Conservation (phyloP, 2,888 invertebrate genomes). For the Eristalis intricaria region DNA sequence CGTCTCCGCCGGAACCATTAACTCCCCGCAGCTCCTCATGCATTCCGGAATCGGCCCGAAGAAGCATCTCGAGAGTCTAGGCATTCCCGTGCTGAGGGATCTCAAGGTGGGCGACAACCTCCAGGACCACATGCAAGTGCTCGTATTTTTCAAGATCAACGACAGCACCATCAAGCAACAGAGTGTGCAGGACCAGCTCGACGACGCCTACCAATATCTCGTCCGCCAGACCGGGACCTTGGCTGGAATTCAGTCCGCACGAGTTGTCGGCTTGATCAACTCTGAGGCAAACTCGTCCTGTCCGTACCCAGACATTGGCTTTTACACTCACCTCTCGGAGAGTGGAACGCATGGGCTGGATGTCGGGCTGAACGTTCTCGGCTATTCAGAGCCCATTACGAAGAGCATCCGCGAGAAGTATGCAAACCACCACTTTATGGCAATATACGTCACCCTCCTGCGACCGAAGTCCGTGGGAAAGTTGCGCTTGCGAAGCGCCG, state of each 20-base stretch:
- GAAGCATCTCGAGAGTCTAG: conserved; percentile 68
- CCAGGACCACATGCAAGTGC: conserved; percentile 89
- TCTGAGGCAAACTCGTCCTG: conserved; percentile 76
- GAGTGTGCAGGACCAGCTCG: conserved; percentile 32
- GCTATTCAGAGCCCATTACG: conserved; percentile 71
- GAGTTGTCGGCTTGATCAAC: conserved; percentile 82
- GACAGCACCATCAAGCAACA: conserved; percentile 34
- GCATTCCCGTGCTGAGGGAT: conserved; percentile 73
- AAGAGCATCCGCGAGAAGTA: conserved; percentile 64
- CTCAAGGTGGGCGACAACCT: conserved; percentile 87
- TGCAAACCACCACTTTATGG: conserved; percentile 72
- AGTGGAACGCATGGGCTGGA: conserved; percentile 68
- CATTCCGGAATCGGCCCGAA: conserved; percentile 75
- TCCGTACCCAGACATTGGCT: conserved; percentile 70
- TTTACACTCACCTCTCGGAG: conserved; percentile 68
- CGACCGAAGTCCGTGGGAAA: conserved; percentile 81
- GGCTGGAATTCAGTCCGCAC: conserved; percentile 77
- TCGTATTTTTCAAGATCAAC: conserved; percentile 79
- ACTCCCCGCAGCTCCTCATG: conserved; percentile 75
- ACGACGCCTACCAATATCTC: conserved; percentile 79
- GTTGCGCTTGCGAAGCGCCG: conserved; percentile 81
- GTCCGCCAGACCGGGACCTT: conserved; percentile 73
- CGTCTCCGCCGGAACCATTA: conserved; percentile 76
- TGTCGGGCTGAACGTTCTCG: conserved; percentile 72
- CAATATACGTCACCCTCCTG: conserved; percentile 76